Percentiles rank a stretch among this genome's conserved stretches.
Evolutionary conservation across 2,113 vertebrate species (phyloP).

Genomic region (Psephotus haematonotus): DNA sequence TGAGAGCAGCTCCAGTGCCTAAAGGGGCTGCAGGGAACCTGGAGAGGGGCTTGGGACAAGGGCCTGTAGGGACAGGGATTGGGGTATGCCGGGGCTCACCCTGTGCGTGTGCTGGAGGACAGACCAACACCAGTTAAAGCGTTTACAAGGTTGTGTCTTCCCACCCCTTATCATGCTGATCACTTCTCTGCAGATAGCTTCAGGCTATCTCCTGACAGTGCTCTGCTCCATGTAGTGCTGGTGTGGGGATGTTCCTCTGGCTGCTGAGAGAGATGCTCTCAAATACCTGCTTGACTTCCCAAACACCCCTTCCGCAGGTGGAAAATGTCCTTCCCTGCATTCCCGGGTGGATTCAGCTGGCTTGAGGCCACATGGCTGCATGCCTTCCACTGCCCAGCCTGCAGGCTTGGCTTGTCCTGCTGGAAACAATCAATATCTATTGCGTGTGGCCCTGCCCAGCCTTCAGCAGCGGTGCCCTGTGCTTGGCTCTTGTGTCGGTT

Average conservation of each 20-base stretch:
- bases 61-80: background rate
- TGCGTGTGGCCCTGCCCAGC: background rate
- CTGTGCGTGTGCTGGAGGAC: background rate
- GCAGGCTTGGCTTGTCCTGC: background rate
- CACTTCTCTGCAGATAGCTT: background rate
- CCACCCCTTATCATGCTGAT: background rate
- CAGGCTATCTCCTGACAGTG: background rate
- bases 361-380: background rate
- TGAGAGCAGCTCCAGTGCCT: too few species aligned
- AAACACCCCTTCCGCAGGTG: background rate
- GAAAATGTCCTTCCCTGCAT: background rate
- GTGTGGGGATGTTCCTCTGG: background rate
- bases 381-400: background rate
- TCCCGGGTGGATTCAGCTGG: background rate
- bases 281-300: background rate
- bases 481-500: background rate
- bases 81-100: background rate
- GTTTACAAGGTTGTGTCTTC: background rate
- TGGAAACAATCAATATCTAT: background rate
- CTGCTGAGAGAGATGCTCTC: background rate
- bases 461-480: background rate
- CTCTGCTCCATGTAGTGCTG: background rate
- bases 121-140: background rate
- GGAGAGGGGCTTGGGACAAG: background rate
- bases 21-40: background rate